Evolutionary conservation across 2,113 vertebrate genomes (phyloP), one percentile per base, ranked within the genome.

Genomic region (Anthoscopus minutus): DNA sequence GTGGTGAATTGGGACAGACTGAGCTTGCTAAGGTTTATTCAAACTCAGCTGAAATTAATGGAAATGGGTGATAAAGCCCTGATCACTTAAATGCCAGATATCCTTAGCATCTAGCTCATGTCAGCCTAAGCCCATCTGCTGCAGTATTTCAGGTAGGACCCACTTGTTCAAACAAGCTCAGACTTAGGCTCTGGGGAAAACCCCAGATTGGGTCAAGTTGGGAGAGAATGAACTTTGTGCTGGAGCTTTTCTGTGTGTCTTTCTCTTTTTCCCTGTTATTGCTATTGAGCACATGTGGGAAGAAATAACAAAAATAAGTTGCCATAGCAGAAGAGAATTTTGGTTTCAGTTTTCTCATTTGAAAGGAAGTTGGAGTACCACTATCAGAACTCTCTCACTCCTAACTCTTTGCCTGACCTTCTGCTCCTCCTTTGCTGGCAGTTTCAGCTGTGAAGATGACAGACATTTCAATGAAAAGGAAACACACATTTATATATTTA

Each of bases 51-150:
- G 88, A 89, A 88, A 66, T 89, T 15, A 80, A 77, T 89, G 71
- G 93, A 65, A 88, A 38, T 20, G 11, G 47, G 47, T 3, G 35
- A 80, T 93, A 94, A 91, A 67, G 45, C 35, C 67, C 58, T 48
- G 64, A 80, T 74, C 42, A n/a, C 47, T 89, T 92, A 92, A 80
- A 92, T 92, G 51, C 48, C 81, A 92, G 72, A 15, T 94, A 92
- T 37, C 73, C 58, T 83, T 67, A 90, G 85, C 70, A 82, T 21
- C 53, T 92, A 71, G 38, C 48, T 92, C 12, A 2, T 27, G 54
- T 78, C 56, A 86, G 8, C 66, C 62, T 44, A 38, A 77, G 81
- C 64, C 81, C 85, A 95, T 94, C 94, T 94, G 87, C 71, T 89
- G 62, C 0, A 1, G 42, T 87, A 28, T 82, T 92, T 79, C 58